Evolutionary conservation across 2,888 invertebrate species (phyloP), one percentile per base, ranked within the genome.

Genomic region (Sarcophaga rosellei): DNA sequence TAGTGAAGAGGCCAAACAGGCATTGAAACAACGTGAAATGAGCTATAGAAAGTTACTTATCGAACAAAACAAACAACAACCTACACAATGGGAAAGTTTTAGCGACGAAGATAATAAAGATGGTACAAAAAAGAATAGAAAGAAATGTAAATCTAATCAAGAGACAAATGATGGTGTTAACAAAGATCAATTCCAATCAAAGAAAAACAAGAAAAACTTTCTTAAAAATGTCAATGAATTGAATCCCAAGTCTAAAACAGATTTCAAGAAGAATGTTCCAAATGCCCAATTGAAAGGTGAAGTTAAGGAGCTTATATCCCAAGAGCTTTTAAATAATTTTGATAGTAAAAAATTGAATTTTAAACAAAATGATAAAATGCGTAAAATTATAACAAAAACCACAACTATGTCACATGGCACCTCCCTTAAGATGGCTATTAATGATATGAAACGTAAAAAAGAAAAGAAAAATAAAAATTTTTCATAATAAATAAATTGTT

Each of bases 71-170:
- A 89, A 88, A n/a, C 89, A 89, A 2, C 88, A 90, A 76, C 82
- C 88, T 20, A 90, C 90, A 1, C 85, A 85, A 25, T 92, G 92
- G 92, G 93, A 91, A 78, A 81, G 87, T 5, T 92, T 92, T 23
- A 85, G 82, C 3, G 88, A 91, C 4, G 89, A 88, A n/a, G 62
- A 72, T 3, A 57, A 76, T 11, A 21, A n/a, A 1, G 12, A 47
- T 45, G 62, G 1, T 66, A 47, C 44, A 6, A 73, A 61, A 69
- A 44, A 72, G 11, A 66, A 59, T 70, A 23, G 88, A 12, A 21
- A 66, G 70, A 79, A 35, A 35, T 20, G 53, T 12, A 66, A 79
- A 45, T 73, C 53, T 0, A 63, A 86, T 1, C 59, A 87, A 1
- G 11, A 11, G 5, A 20, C 35, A n/a, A 62, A 17, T 45, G 10